Conservation (phyloP, 2,888 invertebrate genomes). For the Parelbella ahira region DNA sequence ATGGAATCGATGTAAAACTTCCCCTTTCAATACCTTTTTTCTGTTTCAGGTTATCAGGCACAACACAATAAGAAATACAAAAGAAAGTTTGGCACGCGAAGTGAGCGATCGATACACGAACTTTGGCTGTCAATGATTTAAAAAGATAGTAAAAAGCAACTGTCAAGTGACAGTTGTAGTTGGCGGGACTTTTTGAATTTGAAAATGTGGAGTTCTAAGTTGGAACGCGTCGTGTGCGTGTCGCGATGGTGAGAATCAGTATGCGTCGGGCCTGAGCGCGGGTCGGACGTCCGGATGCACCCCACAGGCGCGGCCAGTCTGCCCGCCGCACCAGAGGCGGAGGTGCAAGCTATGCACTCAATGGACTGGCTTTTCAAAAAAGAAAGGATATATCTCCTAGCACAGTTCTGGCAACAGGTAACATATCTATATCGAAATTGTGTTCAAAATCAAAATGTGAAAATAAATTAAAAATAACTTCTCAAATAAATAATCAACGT, state of each 20-base stretch:
- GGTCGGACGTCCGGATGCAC: constrained; percentile 84
- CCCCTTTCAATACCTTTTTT: constrained; percentile 68
- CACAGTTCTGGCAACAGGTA: constrained; percentile 98
- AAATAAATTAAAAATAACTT: too few species aligned
- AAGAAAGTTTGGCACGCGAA: constrained; percentile 45
- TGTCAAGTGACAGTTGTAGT: not conserved
- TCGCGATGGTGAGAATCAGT: constrained; percentile 47
- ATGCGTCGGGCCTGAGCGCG: constrained; percentile 61
- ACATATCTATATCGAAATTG: constrained; percentile 3
- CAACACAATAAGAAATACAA: constrained; percentile 55
- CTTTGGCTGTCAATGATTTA: constrained; percentile 33
- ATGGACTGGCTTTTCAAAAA: constrained; percentile 99
- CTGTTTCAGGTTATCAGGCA: constrained; percentile 66
- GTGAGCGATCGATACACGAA: constrained; percentile 53
- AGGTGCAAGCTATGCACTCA: constrained; percentile 96
- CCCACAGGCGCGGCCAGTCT: constrained; percentile 86
- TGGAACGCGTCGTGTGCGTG: constrained; percentile 37
- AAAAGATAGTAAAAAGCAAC: constrained; percentile 14
- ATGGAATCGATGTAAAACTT: constrained; percentile 68
- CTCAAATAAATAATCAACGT: too few species aligned
- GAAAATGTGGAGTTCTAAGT: constrained; percentile 43
- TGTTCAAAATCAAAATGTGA: too few species aligned
- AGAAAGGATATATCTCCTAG: constrained; percentile 95
- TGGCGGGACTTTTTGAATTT: constrained; percentile 21
- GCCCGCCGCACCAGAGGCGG: constrained; percentile 92